A percentile compares a stretch with the other conserved stretches of the same genome.
Conservation (phyloP, 2,888 invertebrate species). For the Craniophora ligustri region DNA sequence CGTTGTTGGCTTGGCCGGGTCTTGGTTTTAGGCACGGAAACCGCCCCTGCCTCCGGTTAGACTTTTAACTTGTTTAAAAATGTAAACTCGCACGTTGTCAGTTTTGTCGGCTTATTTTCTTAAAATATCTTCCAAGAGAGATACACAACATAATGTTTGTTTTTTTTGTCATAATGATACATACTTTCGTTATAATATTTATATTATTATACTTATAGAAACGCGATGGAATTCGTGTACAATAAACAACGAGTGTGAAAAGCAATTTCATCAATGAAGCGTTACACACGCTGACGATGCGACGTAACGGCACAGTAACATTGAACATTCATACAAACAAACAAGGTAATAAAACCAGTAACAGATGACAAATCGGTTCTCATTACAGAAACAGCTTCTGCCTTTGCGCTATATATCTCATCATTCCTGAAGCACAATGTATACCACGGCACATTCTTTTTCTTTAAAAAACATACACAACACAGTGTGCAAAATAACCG, state of each 20-base stretch:
- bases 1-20: slow-evolving; percentile 47
- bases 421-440: slow-evolving; percentile 66
- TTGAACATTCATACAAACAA: slow-evolving; percentile 34
- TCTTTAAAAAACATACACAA: slow-evolving; percentile 70
- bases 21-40: slow-evolving; percentile 45
- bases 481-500: slow-evolving; percentile 84
- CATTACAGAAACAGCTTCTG: slow-evolving; percentile 63
- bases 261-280: slow-evolving; percentile 28
- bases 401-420: slow-evolving; percentile 66
- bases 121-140: not conserved
- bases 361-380: slow-evolving; percentile 62
- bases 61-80: slow-evolving; percentile 58
- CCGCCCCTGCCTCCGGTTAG: slow-evolving; percentile 41
- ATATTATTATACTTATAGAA: not conserved
- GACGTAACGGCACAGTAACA: slow-evolving; percentile 2
- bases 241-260: slow-evolving; percentile 13
- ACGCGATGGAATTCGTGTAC: slow-evolving; percentile 4
- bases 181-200: not conserved
- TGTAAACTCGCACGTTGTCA: slow-evolving; percentile 18
- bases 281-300: not conserved
- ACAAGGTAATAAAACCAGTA: slow-evolving; percentile 54
- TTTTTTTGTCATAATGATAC: not conserved
- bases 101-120: slow-evolving; percentile 4
- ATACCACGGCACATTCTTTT: slow-evolving; percentile 68
- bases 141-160: not conserved